Evolutionary conservation across 2,797 vertebrate species (phyloP), one percentile per base, ranked within the genome.

Genomic region (Peromyscus eremicus): DNA sequence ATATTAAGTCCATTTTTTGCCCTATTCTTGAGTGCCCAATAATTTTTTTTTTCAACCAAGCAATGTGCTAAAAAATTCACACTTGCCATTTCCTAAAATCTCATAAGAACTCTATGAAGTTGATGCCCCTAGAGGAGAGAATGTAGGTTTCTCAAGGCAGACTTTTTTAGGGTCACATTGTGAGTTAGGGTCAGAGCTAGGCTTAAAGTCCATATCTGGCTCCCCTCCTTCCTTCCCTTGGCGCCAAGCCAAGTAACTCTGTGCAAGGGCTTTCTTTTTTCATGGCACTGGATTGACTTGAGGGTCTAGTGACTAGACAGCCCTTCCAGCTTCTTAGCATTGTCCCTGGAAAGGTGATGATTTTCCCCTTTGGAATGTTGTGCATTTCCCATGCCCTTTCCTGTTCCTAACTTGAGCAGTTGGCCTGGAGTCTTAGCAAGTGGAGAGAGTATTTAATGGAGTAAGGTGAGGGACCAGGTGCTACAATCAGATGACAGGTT

Each of bases 41-140:
- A 85, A 55, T 37, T 88, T 46, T 83, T 77, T n/a, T 94, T 86
- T 93, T 89, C 43, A 68, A 92, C 27, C 13, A 92, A 81, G 52
- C 52, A 66, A 13, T 81, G 29, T 75, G 83, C 92, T 93, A 66
- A 92, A 52, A 93, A 94, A 91, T 52, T 86, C 92, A 66, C 9
- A 49, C 34, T 52, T 6, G 25, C 21, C 68, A 43, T 89, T 77
- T 97, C 43, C 21, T 52, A 84, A 96, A 94, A 60, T 70, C 29
- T 92, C n/a, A 0, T 71, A 77, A 96, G 60, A 79, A 29, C 34
- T 29, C 43, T 37, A 79, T 29, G 88, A 90, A 90, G 60, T 37
- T 49, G 12, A 37, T 5, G 4, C 43, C 25, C 52, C 60, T 21
- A 52, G 29, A 60, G 73, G 11, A 83, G 70, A 81, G 73, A 62